phyloP scores from a whole-genome alignment of 2,113 vertebrate genomes.

The Origma solitaria region DNA sequence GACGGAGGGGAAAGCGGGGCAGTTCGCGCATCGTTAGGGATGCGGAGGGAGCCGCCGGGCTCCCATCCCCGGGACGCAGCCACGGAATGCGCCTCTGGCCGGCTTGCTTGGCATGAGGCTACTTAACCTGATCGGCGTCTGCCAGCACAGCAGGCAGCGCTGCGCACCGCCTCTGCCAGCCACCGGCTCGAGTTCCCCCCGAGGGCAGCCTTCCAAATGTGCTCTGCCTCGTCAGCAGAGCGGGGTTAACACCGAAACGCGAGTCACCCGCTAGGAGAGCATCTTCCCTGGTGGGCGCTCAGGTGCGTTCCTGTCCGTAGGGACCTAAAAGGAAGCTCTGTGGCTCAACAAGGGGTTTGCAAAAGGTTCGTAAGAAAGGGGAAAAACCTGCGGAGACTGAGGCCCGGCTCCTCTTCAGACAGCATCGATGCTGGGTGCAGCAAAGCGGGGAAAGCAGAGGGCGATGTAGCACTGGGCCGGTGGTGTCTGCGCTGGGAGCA shows the following conservation, averaged over 20 bases:
- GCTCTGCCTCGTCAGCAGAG: background rate
- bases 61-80: background rate
- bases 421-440: rapidly evolving
- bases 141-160: background rate
- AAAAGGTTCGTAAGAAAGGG: background rate
- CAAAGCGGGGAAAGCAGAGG: background rate
- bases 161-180: background rate
- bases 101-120: background rate
- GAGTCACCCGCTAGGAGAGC: background rate
- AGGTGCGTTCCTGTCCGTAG: background rate
- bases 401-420: background rate
- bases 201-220: background rate
- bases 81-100: background rate
- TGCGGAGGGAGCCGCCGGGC: background rate
- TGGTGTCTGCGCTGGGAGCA: background rate
- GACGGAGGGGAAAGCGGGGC: background rate
- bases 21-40: background rate
- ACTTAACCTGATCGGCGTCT: background rate
- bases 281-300: background rate
- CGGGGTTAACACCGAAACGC: background rate
- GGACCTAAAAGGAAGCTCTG: background rate
- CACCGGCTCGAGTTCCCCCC: background rate
- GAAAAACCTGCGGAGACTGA: background rate
- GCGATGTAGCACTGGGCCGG: rapidly evolving
- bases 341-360: background rate